phyloP scores from a whole-genome alignment of 2,888 invertebrate species.

The Isotomurus palustris region DNA sequence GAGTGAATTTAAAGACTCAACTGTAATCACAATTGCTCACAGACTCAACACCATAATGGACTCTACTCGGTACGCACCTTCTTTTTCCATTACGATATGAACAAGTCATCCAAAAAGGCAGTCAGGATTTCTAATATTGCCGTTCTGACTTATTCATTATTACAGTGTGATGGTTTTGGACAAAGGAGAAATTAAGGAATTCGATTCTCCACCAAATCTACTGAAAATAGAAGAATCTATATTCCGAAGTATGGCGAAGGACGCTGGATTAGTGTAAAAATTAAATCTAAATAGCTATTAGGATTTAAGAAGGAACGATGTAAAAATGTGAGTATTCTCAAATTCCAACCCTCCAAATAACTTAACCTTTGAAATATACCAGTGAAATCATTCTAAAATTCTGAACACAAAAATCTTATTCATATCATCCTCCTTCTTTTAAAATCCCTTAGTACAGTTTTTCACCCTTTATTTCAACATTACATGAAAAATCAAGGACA shows the following conservation, averaged over 20 bases:
- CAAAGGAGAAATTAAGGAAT: slow-evolving; percentile 72
- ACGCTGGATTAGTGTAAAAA: slow-evolving; percentile 65
- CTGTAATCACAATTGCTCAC: slow-evolving; percentile 87
- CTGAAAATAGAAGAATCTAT: slow-evolving; percentile 64
- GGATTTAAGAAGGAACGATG: too few relatives aligned
- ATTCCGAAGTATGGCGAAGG: slow-evolving; percentile 80
- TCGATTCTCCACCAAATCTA: slow-evolving; percentile 66
- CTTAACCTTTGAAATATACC: too few relatives aligned
- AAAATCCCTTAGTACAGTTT: too few relatives aligned
- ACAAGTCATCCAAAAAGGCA: background rate
- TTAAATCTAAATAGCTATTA: too few relatives aligned
- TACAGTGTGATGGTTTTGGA: slow-evolving; percentile 73
- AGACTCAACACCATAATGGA: slow-evolving; percentile 88
- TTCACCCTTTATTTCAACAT: too few relatives aligned
- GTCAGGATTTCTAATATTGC: background rate
- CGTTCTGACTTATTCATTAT: background rate
- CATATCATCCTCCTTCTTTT: too few relatives aligned
- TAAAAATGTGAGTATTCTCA: too few relatives aligned
- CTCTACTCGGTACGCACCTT: slow-evolving; percentile 59
- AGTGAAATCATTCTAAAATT: too few relatives aligned
- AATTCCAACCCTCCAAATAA: too few relatives aligned
- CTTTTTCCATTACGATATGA: background rate
- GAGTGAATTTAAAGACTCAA: slow-evolving; percentile 77
- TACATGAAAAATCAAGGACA: too few relatives aligned
- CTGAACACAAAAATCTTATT: too few relatives aligned